Evolutionary conservation across 2,888 invertebrate genomes (phyloP), one percentile per base, ranked within the genome.

Genomic region (Clistopyga incitator): DNA sequence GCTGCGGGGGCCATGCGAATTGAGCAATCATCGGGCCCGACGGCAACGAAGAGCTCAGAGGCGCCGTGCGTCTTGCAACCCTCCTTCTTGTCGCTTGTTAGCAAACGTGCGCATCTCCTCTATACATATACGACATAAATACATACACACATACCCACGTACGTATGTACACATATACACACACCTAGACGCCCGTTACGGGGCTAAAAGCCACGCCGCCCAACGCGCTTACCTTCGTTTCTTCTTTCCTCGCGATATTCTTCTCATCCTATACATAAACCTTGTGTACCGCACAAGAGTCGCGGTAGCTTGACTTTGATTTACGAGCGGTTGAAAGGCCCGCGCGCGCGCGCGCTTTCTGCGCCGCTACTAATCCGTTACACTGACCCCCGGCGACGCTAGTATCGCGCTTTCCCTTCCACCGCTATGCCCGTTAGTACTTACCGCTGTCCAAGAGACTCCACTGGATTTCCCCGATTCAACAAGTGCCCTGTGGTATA

Each of bases 311-410:
- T 86, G 90, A 91, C 90, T 92, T 90, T 92, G 92, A 92, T 92
- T 92, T 92, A 92, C 88, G 88, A 87, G 79, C 88, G 87, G 89
- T 89, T 90, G 90, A 90, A 88, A 91, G 89, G 86, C 76, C 59
- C 56, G 23, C 52, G 79, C 64, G 23, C 52, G 79, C 64, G 56
- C 71, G 81, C 76, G 54, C 88, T 89, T 89, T 90, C 89, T 89
- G 86, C 87, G 86, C 87, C 86, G 82, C 88, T 86, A 88, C 88
- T 89, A 90, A 91, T 91, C 90, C 89, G 88, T 89, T 87, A 88
- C 89, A 87, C 86, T 88, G 90, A 90, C 88, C 90, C 89, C 88
- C 86, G 86, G 86, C 81, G 82, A 88, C 83, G 85, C 70, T 68
- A 34, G 56, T 42, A 6, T 45, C 45, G 23, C 52, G 52, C 54